Evolutionary conservation across 2,888 invertebrate genomes (phyloP).

Genomic region (Cyrtodaria siliqua): DNA sequence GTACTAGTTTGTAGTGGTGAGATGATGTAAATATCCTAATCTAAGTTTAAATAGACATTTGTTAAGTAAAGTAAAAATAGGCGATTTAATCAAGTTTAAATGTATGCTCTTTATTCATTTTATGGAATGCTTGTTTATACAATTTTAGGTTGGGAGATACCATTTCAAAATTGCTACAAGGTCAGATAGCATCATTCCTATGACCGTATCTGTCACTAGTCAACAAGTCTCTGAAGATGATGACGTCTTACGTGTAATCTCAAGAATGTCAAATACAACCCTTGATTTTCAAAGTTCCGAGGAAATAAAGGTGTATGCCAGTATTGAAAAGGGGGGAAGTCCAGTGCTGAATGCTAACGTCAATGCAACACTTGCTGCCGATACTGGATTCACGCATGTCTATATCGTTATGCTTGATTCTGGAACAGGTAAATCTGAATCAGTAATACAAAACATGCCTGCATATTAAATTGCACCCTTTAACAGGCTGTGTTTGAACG

Average conservation of each 20-base stretch:
- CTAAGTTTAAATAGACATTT: too few species aligned
- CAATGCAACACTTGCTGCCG: constrained; percentile 4
- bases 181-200: background rate
- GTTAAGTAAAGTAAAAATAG: too few species aligned
- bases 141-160: constrained; percentile 3
- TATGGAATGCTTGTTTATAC: too few species aligned
- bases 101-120: too few species aligned
- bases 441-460: too few species aligned
- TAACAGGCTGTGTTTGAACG: too few species aligned
- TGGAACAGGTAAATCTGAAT: constrained; percentile 22
- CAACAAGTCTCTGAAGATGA: constrained; percentile 7
- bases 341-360: constrained; percentile 27
- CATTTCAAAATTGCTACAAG: background rate
- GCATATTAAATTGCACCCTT: too few species aligned
- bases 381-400: background rate
- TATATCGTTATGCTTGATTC: constrained; percentile 6
- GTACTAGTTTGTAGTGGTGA: too few species aligned
- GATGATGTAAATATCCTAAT: too few species aligned
- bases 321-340: too few species aligned
- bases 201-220: constrained; percentile 6
- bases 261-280: constrained; percentile 1
- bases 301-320: constrained; percentile 6
- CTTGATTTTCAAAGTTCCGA: constrained; percentile 2
- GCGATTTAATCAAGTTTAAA: too few species aligned
- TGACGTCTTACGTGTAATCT: too few species aligned